phyloP scores from a whole-genome alignment of 2,797 vertebrate species.

The Knipowitschia caucasica region DNA sequence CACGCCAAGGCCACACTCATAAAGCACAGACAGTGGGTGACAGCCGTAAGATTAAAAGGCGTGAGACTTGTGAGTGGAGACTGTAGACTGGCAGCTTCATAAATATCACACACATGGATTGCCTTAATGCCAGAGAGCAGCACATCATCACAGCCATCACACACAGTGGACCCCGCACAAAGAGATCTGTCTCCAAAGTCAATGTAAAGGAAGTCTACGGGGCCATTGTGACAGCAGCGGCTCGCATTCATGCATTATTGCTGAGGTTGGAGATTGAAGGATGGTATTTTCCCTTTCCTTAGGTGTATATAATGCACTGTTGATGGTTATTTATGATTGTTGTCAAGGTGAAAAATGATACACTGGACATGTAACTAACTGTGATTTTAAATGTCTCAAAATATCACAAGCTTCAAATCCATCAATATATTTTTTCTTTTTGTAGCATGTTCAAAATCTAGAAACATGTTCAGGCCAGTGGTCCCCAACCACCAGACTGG shows the following conservation, averaged over 20 bases:
- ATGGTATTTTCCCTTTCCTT: not conserved
- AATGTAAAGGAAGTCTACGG: slow-evolving; percentile 9
- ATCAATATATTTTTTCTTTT: no score
- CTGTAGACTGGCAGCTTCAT: slow-evolving; percentile 56
- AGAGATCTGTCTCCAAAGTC: slow-evolving; percentile 29
- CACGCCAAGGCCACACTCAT: slow-evolving; percentile 59
- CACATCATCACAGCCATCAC: slow-evolving; percentile 44
- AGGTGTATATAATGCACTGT: not conserved
- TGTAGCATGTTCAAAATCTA: no score
- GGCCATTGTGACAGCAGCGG: slow-evolving; percentile 1
- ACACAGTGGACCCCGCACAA: slow-evolving; percentile 20
- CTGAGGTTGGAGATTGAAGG: slow-evolving; percentile 6
- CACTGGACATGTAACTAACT: no score
- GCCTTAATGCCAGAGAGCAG: slow-evolving; percentile 48
- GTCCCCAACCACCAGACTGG: no score
- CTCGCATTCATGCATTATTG: not conserved
- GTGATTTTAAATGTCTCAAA: not conserved
- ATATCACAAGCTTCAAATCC: no score
- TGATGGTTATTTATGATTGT: not conserved
- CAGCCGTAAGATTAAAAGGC: slow-evolving; percentile 62
- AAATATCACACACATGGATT: slow-evolving; percentile 58
- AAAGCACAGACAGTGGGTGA: slow-evolving; percentile 59
- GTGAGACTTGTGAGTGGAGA: slow-evolving; percentile 52
- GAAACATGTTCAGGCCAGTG: no score
- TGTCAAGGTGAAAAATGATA: not conserved